Conservation (phyloP, 2,888 invertebrate species). For the Lasiommata megera region DNA sequence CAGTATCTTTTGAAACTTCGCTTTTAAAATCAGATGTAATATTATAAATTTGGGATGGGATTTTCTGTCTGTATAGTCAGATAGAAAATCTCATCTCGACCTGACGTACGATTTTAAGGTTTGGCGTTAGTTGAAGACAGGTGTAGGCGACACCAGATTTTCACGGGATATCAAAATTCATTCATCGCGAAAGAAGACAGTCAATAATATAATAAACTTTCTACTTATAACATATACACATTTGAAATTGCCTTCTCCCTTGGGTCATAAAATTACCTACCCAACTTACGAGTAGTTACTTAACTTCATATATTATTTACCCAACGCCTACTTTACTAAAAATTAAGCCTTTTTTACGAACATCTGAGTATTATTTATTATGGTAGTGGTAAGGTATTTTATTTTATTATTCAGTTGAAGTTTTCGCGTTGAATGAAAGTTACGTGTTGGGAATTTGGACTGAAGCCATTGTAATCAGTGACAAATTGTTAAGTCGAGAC, state of each 20-base stretch:
- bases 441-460: conserved; percentile 33
- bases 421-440: conserved; percentile 30
- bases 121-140: no score
- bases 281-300: neutral
- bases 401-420: conserved; percentile 12
- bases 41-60: no score
- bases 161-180: no score
- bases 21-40: no score
- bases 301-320: neutral
- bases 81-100: no score
- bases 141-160: no score
- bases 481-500: conserved; percentile 17
- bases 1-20: no score
- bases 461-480: conserved; percentile 30
- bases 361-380: conserved; percentile 7
- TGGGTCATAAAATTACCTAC: neutral
- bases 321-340: neutral
- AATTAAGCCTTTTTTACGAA: neutral
- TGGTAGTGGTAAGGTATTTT: conserved; percentile 5
- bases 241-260: neutral
- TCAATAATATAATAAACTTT: no score
- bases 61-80: no score
- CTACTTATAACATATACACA: neutral
- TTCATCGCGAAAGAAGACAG: no score
- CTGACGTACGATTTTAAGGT: no score